These are phyloP conservation scores for Sphaeridia pumilis DNA, from an alignment of 2,888 invertebrate species.

Conservation along the genomic window DNA sequence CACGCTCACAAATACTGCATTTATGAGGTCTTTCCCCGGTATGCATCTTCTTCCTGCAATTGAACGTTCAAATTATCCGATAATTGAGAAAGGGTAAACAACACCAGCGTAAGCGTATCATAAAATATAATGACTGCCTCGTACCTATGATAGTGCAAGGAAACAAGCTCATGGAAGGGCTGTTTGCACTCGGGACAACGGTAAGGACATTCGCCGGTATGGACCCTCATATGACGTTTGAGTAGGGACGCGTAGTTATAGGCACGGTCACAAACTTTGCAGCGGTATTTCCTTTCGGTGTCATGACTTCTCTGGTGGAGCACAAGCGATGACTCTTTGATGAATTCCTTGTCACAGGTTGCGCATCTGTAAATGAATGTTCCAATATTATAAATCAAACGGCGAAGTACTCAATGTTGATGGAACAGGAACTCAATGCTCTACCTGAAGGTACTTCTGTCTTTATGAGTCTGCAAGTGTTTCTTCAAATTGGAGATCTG, in stretches of 20 bases:
- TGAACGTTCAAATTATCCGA: constrained; percentile 4
- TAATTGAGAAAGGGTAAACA: not conserved
- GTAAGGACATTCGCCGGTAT: constrained; percentile 24
- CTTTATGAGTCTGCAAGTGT: constrained; percentile 34
- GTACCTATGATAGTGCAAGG: constrained; percentile 35
- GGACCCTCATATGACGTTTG: constrained; percentile 23
- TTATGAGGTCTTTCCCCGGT: constrained; percentile 34
- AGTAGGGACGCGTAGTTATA: constrained; percentile 35
- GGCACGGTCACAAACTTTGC: constrained; percentile 32
- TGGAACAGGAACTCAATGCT: not conserved
- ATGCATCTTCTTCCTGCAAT: constrained; percentile 33
- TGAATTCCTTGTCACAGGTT: constrained; percentile 32
- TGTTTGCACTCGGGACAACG: constrained; percentile 28
- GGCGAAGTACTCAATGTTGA: not conserved
- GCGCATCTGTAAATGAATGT: constrained; percentile 20
- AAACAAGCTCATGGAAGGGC: constrained; percentile 35
- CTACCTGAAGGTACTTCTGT: constrained; percentile 31
- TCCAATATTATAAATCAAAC: not conserved
- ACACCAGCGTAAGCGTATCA: not conserved
- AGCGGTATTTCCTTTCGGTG: constrained; percentile 29
- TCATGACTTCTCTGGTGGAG: constrained; percentile 35
- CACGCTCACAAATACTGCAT: constrained; percentile 21
- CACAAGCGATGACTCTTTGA: constrained; percentile 30
- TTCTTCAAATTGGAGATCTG: constrained; percentile 35
- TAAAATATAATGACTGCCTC: not conserved